Evolutionary conservation across 2,113 vertebrate species (phyloP).

Genomic region (Tragulus kanchil): DNA sequence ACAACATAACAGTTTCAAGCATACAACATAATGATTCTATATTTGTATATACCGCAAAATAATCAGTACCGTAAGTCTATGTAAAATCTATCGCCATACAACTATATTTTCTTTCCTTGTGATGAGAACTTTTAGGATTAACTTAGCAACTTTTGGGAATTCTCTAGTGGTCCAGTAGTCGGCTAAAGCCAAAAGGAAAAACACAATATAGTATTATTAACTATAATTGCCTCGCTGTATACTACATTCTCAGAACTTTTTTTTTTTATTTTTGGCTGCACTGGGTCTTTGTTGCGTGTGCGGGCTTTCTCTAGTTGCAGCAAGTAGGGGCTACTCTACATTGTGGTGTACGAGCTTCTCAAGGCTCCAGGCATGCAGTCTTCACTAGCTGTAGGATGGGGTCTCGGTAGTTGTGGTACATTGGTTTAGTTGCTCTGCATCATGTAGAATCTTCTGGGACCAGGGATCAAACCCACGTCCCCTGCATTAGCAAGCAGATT

Average conservation of each 20-base stretch:
- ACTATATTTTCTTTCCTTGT: neutral
- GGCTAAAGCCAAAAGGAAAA: neutral
- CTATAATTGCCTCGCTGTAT: neutral
- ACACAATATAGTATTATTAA: neutral
- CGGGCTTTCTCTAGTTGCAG: neutral
- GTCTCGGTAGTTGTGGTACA: too few relatives aligned
- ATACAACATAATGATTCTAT: neutral
- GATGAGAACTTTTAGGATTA: neutral
- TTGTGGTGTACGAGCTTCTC: neutral
- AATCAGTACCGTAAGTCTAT: neutral
- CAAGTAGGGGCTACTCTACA: neutral
- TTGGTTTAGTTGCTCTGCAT: too few relatives aligned
- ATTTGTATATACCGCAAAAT: neutral
- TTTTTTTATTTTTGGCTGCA: neutral
- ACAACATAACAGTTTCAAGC: neutral
- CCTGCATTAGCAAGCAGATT: neutral
- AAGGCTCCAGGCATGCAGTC: neutral
- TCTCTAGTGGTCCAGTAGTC: neutral
- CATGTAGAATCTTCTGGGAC: neutral
- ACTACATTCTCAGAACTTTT: neutral
- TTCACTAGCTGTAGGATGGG: too few relatives aligned
- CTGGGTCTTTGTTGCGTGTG: neutral
- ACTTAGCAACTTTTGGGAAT: neutral
- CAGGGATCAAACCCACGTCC: neutral
- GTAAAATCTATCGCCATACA: neutral